These are phyloP conservation scores for Pterophyllum scalare DNA, from an alignment of 2,113 vertebrate species.

Conservation along the genomic window DNA sequence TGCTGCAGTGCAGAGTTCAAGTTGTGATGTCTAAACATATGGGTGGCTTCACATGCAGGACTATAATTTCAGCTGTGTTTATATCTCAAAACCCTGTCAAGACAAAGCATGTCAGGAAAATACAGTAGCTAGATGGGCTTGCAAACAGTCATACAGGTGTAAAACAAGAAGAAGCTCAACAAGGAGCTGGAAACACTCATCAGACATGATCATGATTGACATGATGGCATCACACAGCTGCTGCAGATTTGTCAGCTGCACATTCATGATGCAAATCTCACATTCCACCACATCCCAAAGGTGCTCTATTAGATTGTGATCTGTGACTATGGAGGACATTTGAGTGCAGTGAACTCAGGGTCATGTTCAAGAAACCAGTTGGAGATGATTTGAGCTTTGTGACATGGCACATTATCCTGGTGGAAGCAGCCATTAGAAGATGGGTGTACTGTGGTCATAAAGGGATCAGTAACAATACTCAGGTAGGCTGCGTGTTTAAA, in stretches of 20 bases:
- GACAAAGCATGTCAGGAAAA: not conserved
- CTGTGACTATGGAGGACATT: not conserved
- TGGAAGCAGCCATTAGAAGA: not conserved
- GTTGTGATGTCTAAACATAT: constrained; percentile 20
- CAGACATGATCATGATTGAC: not conserved
- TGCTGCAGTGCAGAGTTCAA: constrained; percentile 38
- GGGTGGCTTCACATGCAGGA: constrained; percentile 2
- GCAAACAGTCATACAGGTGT: not conserved
- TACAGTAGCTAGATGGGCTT: not conserved
- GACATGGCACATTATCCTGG: not conserved
- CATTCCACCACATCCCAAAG: not conserved
- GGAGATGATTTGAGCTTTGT: not conserved
- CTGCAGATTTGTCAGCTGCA: not conserved
- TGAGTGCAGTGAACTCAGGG: not conserved
- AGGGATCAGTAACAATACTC: not conserved
- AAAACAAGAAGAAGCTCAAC: not conserved
- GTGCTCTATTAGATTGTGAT: not conserved
- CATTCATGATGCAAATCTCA: not conserved
- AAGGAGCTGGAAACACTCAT: not conserved
- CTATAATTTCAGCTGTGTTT: not conserved
- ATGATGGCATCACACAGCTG: not conserved
- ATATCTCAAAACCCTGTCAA: not conserved
- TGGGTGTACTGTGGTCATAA: not conserved
- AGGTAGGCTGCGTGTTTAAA: not conserved
- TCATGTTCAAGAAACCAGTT: not conserved